Conservation (phyloP, 1,140 invertebrate genomes). For the Antheraea mylitta region DNA sequence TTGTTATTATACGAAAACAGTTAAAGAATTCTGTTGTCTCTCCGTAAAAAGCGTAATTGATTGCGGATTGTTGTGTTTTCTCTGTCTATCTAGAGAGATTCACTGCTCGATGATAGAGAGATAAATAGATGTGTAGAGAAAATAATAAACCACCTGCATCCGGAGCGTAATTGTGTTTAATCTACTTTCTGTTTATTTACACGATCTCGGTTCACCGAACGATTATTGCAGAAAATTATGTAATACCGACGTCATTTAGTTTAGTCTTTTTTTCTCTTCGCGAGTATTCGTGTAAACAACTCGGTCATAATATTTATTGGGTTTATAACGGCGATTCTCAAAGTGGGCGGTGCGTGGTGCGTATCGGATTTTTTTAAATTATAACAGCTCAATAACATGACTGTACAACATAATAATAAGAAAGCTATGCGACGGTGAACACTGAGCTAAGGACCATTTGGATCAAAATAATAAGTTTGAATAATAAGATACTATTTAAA, state of each 20-base stretch:
- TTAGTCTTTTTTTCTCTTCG: not conserved
- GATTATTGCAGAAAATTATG: constrained; percentile 2
- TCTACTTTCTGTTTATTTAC: not conserved
- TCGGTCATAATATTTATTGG: constrained; percentile 1
- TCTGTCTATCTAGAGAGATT: not conserved
- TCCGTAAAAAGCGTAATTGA: not conserved
- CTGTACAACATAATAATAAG: no score
- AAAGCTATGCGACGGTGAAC: no score
- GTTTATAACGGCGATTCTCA: not conserved
- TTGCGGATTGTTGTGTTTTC: not conserved
- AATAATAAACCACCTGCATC: not conserved
- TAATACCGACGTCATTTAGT: not conserved
- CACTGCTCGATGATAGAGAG: not conserved
- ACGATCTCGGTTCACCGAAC: not conserved
- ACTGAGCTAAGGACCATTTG: no score
- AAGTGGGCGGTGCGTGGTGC: not conserved
- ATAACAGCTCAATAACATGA: no score
- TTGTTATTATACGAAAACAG: not conserved
- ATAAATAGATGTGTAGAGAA: not conserved
- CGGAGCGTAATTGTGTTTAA: constrained; percentile 1
- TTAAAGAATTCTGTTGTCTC: not conserved
- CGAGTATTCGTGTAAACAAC: not conserved
- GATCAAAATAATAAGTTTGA: no score
- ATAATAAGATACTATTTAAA: no score
- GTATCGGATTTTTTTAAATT: no score